These are phyloP conservation scores for Agapornis roseicollis DNA, from an alignment of 2,113 vertebrate genomes.

Conservation along the genomic window DNA sequence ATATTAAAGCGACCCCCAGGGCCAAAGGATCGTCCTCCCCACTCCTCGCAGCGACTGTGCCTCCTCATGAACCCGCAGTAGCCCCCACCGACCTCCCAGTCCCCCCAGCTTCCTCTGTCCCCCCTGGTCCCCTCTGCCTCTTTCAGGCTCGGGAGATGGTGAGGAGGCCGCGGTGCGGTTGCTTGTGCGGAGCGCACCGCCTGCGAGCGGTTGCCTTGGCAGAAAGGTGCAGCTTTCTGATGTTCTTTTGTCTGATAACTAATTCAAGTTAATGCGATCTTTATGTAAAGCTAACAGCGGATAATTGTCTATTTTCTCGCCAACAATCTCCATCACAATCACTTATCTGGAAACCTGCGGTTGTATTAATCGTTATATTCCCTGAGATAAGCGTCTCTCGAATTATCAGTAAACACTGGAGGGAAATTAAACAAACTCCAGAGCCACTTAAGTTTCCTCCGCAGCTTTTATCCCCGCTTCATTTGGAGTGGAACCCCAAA, in stretches of 20 bases:
- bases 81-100: background rate
- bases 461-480: background rate
- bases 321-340: conserved; percentile 86
- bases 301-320: conserved; percentile 89
- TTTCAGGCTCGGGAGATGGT: background rate
- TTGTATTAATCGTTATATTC: conserved; percentile 83
- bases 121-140: background rate
- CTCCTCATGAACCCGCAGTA: background rate
- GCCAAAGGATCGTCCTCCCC: background rate
- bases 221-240: conserved; percentile 75
- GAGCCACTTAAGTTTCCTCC: conserved; percentile 22
- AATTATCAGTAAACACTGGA: conserved; percentile 69
- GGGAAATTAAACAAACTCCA: conserved; percentile 56
- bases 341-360: conserved; percentile 85
- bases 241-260: conserved; percentile 85
- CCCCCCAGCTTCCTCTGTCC: background rate
- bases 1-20: conserved; percentile 30
- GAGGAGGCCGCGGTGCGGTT: conserved; percentile 11
- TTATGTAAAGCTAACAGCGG: conserved; percentile 87
- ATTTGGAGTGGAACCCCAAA: background rate
- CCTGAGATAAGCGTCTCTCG: conserved; percentile 72
- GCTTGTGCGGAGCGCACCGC: conserved; percentile 32
- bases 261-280: conserved; percentile 88
- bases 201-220: conserved; percentile 67
- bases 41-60: background rate